Conservation (phyloP, 2,888 invertebrate genomes). For the Sabatieria punctata region DNA sequence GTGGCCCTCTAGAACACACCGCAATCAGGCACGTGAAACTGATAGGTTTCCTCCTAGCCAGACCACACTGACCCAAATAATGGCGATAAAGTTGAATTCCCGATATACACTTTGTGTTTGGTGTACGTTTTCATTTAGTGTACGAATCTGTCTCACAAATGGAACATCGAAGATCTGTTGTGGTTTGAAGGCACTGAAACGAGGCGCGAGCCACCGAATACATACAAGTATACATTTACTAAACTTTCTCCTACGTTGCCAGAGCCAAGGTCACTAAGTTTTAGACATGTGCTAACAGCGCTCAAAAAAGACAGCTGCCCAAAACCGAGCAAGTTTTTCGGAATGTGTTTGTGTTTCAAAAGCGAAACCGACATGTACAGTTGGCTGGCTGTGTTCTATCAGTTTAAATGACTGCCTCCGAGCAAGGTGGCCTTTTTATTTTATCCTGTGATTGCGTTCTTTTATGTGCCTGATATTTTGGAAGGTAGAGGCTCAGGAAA, state of each 20-base stretch:
- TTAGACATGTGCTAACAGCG: not conserved
- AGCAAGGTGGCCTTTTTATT: too few relatives aligned
- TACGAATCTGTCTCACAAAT: conserved; percentile 16
- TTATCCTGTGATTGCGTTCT: too few relatives aligned
- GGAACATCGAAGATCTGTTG: conserved; percentile 18
- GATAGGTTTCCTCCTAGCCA: too few relatives aligned
- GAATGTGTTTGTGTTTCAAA: not conserved
- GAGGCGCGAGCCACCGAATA: conserved; percentile 9
- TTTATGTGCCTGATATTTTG: too few relatives aligned
- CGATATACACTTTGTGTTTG: too few relatives aligned
- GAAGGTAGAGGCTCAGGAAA: conserved; percentile 6
- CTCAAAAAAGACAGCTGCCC: not conserved
- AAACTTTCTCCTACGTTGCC: not conserved
- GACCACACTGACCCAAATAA: not conserved
- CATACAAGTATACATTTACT: not conserved
- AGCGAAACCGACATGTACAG: not conserved
- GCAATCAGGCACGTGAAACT: too few relatives aligned
- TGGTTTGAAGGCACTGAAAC: conserved; percentile 22
- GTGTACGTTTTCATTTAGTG: too few relatives aligned
- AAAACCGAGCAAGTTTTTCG: not conserved
- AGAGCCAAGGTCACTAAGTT: not conserved
- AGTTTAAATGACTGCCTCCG: too few relatives aligned
- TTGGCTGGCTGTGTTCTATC: not conserved
- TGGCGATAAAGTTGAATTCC: not conserved
- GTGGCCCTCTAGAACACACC: too few relatives aligned